Evolutionary conservation across 1,140 invertebrate genomes (phyloP), one percentile per base, ranked within the genome.

Genomic region (Chelonus insularis): DNA sequence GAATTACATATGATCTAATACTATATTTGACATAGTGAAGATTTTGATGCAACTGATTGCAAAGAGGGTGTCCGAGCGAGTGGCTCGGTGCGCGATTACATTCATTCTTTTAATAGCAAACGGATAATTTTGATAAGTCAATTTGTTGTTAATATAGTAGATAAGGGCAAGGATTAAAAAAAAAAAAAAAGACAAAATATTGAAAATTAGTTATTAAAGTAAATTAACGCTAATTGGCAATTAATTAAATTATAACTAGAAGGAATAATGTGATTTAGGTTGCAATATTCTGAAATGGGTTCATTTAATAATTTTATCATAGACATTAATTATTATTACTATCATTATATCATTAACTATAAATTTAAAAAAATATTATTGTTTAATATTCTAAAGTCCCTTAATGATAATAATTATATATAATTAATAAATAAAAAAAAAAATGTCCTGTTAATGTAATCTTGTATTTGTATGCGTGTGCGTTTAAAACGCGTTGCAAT

Each of bases 41-140:
- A 51, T 36, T 29, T 39, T 43, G 20, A 57, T 25, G 9, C n/a
- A 2, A 23, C 1, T 7, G 36, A 23, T 12, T 43, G 12, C n/a
- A 25, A 12, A 48, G 50, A 29, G 50, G 32, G 50, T 50, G 43
- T 48, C 60, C 48, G 43, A 65, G 63, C 57, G 72, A 77, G 78
- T 79, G 76, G 77, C 72, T 81, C 78, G 79, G 79, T 80, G 77
- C 78, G 79, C 78, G 74, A 66, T 25, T 64, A 41, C 34, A 52
- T 62, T 29, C 55, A 47, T 41, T 60, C 59, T 57, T 23, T 12
- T 16, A 55, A 37, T 20, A 73, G 73, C 66, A 75, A 64, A 68
- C 65, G 65, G 68, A 74, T 69, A 70, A 62, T 67, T 62, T 62
- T 45, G 43, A 51, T 37, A 60, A 37, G n/a, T n/a, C n/a, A n/a